phyloP scores from a whole-genome alignment of 1,140 invertebrate species.

The Trichomalopsis sarcophagae region DNA sequence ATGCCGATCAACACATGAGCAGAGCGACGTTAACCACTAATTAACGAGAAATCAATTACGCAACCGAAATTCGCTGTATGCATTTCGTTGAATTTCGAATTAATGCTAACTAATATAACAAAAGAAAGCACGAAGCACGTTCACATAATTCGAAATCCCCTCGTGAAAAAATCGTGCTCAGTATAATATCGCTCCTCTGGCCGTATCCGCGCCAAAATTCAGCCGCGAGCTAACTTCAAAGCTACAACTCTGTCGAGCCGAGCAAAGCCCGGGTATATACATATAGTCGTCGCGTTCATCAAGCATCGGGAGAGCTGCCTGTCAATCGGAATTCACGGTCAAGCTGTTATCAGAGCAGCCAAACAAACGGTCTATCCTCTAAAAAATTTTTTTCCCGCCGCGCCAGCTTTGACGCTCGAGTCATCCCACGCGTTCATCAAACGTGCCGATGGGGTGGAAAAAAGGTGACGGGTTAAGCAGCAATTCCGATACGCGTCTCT shows the following conservation, averaged over 20 bases:
- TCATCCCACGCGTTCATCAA: neutral
- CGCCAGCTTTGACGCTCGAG: neutral
- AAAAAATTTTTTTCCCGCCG: neutral
- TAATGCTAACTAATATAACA: no score
- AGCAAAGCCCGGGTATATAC: neutral
- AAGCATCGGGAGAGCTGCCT: neutral
- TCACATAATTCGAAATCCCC: neutral
- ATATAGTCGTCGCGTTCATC: neutral
- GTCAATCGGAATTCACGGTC: slow-evolving; percentile 12
- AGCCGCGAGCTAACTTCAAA: neutral
- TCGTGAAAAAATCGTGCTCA: neutral
- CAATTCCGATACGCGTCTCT: neutral
- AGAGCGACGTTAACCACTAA: neutral
- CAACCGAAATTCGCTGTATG: no score
- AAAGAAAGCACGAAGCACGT: no score
- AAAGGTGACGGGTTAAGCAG: neutral
- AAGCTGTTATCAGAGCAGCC: neutral
- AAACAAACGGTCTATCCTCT: slow-evolving; percentile 36
- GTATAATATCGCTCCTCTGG: neutral
- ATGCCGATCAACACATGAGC: neutral
- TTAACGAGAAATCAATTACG: neutral
- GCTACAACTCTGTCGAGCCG: neutral
- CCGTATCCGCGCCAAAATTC: neutral
- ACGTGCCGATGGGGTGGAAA: neutral
- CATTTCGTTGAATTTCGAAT: no score